Evolutionary conservation across 2,888 invertebrate genomes (phyloP).

Genomic region (Eupithecia dodoneata): DNA sequence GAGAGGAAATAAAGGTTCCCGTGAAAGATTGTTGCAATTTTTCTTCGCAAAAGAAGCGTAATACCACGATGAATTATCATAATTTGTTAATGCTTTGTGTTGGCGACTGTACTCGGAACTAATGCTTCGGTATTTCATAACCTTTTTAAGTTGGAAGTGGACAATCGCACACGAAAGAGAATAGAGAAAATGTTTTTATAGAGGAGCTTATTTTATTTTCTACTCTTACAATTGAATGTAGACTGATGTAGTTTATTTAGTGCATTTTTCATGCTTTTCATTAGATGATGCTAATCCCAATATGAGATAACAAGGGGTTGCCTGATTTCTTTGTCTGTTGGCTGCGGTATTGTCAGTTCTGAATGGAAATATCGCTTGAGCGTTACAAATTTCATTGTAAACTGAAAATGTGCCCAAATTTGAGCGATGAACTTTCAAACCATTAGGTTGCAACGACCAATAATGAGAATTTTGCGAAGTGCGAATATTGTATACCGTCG

Average conservation of each 20-base stretch:
- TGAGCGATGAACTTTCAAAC: too few species aligned
- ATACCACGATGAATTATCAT: constrained; percentile 59
- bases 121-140: constrained; percentile 14
- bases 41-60: constrained; percentile 55
- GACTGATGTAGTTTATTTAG: neutral
- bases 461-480: too few species aligned
- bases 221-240: neutral
- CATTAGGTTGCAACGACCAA: too few species aligned
- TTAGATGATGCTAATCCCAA: neutral
- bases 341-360: too few species aligned
- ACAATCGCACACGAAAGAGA: constrained; percentile 2
- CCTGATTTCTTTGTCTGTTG: too few species aligned
- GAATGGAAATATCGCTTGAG: too few species aligned
- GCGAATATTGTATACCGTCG: too few species aligned
- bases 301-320: neutral
- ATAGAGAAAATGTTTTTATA: neutral
- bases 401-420: too few species aligned
- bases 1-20: constrained; percentile 49
- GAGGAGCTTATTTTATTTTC: neutral
- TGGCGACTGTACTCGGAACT: constrained; percentile 22
- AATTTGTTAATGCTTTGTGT: constrained; percentile 65
- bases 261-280: neutral
- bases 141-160: constrained; percentile 8
- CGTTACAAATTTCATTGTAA: too few species aligned
- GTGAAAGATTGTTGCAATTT: constrained; percentile 61